A percentile compares a stretch with the other conserved stretches of the same genome.
These are phyloP conservation scores for Gorsachius goisagi DNA, from an alignment of 2,113 vertebrate genomes.

Conservation along the genomic window DNA sequence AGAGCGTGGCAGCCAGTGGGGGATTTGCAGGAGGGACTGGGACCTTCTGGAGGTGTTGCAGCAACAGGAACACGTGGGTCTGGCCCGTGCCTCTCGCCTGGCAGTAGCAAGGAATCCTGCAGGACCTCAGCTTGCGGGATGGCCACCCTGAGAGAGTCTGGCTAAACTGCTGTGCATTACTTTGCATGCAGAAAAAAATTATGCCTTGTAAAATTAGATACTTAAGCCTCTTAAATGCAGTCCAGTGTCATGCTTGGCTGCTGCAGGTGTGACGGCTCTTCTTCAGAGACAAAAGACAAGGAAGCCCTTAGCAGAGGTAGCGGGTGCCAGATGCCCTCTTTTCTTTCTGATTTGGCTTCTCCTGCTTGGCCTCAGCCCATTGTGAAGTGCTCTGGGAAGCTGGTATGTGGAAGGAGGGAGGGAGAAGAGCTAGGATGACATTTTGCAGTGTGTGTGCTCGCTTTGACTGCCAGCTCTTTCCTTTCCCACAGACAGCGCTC, in stretches of 20 bases:
- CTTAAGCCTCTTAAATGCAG: background rate
- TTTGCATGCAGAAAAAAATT: rapidly evolving
- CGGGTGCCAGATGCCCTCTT: background rate
- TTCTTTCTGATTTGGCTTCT: background rate
- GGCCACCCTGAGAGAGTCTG: background rate
- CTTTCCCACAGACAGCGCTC: slow-evolving; percentile 37
- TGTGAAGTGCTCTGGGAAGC: background rate
- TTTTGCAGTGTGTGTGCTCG: slow-evolving; percentile 24
- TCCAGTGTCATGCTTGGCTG: background rate
- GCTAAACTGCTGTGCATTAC: background rate
- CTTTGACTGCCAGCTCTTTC: background rate
- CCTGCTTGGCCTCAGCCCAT: background rate
- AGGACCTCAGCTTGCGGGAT: background rate
- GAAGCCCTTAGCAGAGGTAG: background rate
- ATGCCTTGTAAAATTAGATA: background rate
- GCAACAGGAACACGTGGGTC: rapidly evolving
- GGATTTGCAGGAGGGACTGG: background rate
- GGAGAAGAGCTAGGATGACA: background rate
- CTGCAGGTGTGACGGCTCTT: background rate
- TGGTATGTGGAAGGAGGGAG: background rate
- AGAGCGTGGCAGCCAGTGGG: background rate
- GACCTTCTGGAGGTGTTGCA: background rate
- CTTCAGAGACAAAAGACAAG: background rate
- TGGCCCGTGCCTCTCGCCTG: background rate
- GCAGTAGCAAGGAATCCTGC: background rate